Conservation (phyloP, 2,888 invertebrate species). For the Lithophane ornitopus region DNA sequence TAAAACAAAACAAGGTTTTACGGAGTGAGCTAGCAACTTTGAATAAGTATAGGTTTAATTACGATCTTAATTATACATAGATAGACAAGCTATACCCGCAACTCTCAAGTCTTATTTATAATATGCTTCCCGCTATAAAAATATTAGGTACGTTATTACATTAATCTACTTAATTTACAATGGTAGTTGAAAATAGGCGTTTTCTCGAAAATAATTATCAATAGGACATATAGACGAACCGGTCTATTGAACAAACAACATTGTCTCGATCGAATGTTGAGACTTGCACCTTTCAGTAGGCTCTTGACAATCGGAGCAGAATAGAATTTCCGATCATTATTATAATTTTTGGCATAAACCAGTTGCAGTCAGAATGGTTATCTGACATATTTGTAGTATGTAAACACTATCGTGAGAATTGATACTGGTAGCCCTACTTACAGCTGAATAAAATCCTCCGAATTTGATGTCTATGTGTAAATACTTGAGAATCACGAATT, state of each 20-base stretch:
- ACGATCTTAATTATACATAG: background rate
- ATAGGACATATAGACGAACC: background rate
- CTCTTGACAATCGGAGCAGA: background rate
- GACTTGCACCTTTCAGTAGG: conserved; percentile 1
- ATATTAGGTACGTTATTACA: background rate
- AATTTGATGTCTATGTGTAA: background rate
- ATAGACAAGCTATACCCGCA: background rate
- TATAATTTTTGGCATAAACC: background rate
- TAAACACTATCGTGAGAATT: background rate
- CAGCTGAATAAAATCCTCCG: background rate
- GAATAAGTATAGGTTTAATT: background rate
- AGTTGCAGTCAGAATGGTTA: background rate
- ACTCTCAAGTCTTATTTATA: background rate
- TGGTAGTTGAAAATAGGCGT: background rate
- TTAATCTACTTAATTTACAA: background rate
- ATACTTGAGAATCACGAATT: too few relatives aligned
- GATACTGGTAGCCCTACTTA: too few relatives aligned
- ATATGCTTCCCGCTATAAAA: background rate
- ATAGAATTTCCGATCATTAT: background rate
- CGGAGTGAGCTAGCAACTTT: background rate
- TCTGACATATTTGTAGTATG: background rate
- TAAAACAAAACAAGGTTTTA: conserved; percentile 12
- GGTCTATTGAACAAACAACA: conserved; percentile 13
- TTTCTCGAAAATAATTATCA: background rate
- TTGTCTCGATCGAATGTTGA: conserved; percentile 11